phyloP scores from a whole-genome alignment of 2,888 invertebrate genomes.

The Caenorhabditis sp. region DNA sequence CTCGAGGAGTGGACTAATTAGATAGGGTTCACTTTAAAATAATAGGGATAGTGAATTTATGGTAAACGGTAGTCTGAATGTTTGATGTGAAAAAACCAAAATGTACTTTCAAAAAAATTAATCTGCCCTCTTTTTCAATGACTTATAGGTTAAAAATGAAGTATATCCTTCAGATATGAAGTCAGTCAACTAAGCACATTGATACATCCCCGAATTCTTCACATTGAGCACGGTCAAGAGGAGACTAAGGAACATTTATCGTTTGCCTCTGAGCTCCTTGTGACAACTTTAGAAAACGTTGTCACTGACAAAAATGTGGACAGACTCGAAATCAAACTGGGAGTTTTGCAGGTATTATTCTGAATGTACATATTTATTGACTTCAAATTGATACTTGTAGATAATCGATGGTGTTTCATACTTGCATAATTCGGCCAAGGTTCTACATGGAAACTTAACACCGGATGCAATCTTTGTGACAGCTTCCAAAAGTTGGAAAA shows the following conservation, averaged over 20 bases:
- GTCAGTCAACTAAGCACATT: conserved; percentile 60
- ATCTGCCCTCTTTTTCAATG: neutral
- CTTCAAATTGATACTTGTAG: conserved; percentile 30
- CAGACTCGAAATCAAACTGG: conserved; percentile 67
- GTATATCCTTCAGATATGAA: conserved; percentile 50
- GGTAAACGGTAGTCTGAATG: too few relatives aligned
- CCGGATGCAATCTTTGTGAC: conserved; percentile 91
- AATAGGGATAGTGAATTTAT: too few relatives aligned
- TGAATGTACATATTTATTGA: too few relatives aligned
- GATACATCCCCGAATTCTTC: conserved; percentile 64
- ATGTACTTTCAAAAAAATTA: neutral
- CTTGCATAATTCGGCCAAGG: conserved; percentile 86
- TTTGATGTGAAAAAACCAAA: neutral
- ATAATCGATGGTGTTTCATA: conserved; percentile 90
- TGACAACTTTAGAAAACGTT: conserved; percentile 54
- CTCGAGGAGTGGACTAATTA: too few relatives aligned
- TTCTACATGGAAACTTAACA: conserved; percentile 92
- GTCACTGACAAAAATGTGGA: conserved; percentile 60
- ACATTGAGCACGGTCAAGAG: conserved; percentile 58
- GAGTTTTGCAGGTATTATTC: conserved; percentile 60
- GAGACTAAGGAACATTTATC: conserved; percentile 63
- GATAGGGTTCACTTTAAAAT: too few relatives aligned
- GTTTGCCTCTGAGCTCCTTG: conserved; percentile 49
- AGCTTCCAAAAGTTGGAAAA: conserved; percentile 92
- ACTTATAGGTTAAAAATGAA: neutral